Conservation (phyloP, 2,797 vertebrate genomes). For the Xiphophorus birchmanni region DNA sequence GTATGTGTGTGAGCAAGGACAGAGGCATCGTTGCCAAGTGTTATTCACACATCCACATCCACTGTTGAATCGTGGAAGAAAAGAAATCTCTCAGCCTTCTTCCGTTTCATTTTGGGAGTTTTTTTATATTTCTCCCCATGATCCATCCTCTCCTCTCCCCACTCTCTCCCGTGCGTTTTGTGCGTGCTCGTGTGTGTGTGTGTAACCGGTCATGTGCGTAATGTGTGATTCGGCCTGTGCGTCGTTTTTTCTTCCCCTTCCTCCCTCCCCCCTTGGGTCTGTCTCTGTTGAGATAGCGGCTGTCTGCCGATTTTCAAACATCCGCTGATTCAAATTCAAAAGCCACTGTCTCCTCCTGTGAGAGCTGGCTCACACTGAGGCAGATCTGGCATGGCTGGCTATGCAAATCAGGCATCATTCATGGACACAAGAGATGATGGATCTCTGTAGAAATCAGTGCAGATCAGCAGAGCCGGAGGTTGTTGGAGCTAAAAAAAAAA, state of each 20-base stretch:
- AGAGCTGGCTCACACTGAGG: constrained; percentile 48
- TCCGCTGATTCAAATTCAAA: constrained; percentile 68
- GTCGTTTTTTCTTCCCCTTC: constrained; percentile 17
- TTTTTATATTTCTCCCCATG: constrained; percentile 56
- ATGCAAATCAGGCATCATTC: constrained; percentile 66
- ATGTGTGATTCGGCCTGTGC: constrained; percentile 27
- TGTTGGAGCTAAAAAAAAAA: not conserved
- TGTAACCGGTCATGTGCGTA: constrained; percentile 15
- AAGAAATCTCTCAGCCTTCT: constrained; percentile 54
- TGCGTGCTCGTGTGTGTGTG: not conserved
- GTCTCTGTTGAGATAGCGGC: constrained; percentile 59
- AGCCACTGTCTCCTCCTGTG: constrained; percentile 57
- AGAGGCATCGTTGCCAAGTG: constrained; percentile 45
- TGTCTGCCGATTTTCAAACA: constrained; percentile 62
- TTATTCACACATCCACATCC: constrained; percentile 33
- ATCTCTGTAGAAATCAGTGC: constrained; percentile 47
- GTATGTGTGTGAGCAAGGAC: constrained; percentile 14
- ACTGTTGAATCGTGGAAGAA: constrained; percentile 36
- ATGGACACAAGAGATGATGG: constrained; percentile 45
- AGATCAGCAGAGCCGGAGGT: not conserved
- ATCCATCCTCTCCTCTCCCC: constrained; percentile 34
- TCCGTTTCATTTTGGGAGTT: constrained; percentile 53
- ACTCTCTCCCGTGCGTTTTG: constrained; percentile 7
- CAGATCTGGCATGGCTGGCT: constrained; percentile 46
- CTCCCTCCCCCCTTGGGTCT: constrained; percentile 16